Evolutionary conservation across 1,140 invertebrate genomes (phyloP).

Genomic region (Mylabris phalerata): DNA sequence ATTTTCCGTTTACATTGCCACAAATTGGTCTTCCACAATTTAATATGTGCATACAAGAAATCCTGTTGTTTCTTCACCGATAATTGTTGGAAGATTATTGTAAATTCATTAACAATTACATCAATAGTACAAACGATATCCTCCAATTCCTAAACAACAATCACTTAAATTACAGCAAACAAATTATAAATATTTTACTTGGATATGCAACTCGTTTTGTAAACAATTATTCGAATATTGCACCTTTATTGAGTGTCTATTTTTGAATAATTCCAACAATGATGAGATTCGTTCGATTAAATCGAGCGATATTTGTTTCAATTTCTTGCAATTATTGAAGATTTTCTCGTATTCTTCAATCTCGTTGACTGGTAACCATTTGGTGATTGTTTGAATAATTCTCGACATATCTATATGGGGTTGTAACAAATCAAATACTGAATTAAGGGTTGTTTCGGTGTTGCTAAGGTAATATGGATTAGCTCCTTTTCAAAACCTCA

Average conservation of each 20-base stretch:
- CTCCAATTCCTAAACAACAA: slow-evolving; percentile 13
- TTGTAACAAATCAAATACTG: too few species aligned
- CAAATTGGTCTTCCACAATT: too few species aligned
- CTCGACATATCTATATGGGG: slow-evolving; percentile 24
- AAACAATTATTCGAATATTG: slow-evolving; percentile 14
- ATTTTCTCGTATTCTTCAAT: slow-evolving; percentile 22
- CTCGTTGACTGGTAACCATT: slow-evolving; percentile 35
- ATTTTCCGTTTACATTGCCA: too few species aligned
- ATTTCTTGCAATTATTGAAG: slow-evolving; percentile 27
- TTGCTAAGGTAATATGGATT: too few species aligned
- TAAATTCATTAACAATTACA: slow-evolving; percentile 7
- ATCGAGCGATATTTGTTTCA: slow-evolving; percentile 24
- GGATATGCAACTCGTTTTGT: slow-evolving; percentile 16
- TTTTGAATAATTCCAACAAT: slow-evolving; percentile 22
- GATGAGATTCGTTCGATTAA: slow-evolving; percentile 19
- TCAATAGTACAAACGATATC: slow-evolving; percentile 9
- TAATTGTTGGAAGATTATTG: slow-evolving; percentile 12
- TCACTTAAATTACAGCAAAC: slow-evolving; percentile 14
- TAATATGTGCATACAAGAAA: neutral
- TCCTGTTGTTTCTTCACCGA: slow-evolving; percentile 8
- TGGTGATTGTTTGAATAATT: slow-evolving; percentile 33
- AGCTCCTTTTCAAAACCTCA: too few species aligned
- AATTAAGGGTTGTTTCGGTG: too few species aligned
- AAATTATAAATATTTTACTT: neutral
- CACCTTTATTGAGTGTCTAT: slow-evolving; percentile 17